Percentiles rank a stretch among this genome's conserved stretches.
These are phyloP conservation scores for Apostichopus leukothele DNA, from an alignment of 53 echinoderm and acorn worm species.

Conservation along the genomic window DNA sequence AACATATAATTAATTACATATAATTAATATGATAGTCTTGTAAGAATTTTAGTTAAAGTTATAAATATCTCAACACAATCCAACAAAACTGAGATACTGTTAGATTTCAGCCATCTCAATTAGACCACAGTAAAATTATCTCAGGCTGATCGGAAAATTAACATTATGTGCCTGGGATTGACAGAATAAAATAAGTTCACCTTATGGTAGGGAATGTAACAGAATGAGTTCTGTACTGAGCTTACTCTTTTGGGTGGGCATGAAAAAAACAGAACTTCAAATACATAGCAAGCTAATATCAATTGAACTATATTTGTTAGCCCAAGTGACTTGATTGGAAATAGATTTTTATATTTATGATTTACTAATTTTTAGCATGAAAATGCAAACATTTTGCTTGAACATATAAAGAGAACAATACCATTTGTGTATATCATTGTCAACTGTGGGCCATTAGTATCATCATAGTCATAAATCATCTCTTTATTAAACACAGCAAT, in stretches of 20 bases:
- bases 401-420: background rate
- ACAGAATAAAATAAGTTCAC: too few relatives aligned
- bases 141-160: background rate
- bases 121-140: background rate
- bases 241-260: too few relatives aligned
- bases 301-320: background rate
- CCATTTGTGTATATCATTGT: background rate
- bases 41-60: background rate
- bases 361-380: background rate
- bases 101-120: background rate
- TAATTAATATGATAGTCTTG: background rate
- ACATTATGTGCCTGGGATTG: too few relatives aligned
- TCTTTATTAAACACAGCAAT: background rate
- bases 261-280: too few relatives aligned
- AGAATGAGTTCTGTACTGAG: too few relatives aligned
- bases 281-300: too few relatives aligned
- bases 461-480: background rate
- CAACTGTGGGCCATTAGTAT: background rate
- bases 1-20: too few relatives aligned
- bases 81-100: background rate
- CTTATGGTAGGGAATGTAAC: too few relatives aligned
- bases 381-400: background rate
- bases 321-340: background rate
- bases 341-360: background rate
- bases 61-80: background rate